Percentiles rank a stretch among this genome's conserved stretches.
Evolutionary conservation across 2,113 vertebrate species (phyloP).

Genomic region (Gobio gobio): DNA sequence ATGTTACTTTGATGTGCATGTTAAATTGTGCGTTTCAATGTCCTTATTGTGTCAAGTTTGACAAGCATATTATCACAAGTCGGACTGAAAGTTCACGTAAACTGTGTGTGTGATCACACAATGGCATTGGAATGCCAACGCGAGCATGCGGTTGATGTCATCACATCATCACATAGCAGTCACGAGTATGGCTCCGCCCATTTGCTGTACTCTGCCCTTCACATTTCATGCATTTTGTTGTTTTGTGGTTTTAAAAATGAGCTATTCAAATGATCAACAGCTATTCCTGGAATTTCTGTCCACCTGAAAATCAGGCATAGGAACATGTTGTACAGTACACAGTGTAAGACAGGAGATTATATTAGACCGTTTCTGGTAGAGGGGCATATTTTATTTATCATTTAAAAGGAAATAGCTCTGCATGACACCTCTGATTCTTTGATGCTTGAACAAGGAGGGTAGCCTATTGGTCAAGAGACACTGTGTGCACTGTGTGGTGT

Average conservation of each 20-base stretch:
- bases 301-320: not conserved
- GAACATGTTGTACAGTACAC: not conserved
- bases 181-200: not conserved
- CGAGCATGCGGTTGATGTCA: conserved; percentile 42
- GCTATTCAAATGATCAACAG: conserved; percentile 17
- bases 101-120: conserved; percentile 42
- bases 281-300: not conserved
- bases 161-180: conserved; percentile 7
- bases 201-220: not conserved
- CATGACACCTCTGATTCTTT: not conserved
- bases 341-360: conserved; percentile 8
- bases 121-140: conserved; percentile 54
- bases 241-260: conserved; percentile 29
- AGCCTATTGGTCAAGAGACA: not conserved
- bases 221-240: conserved; percentile 22
- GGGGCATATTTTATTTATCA: conserved; percentile 34
- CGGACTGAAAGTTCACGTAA: conserved; percentile 10
- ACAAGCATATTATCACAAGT: conserved; percentile 17
- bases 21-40: conserved; percentile 22
- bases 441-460: not conserved
- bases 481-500: not conserved
- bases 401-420: conserved; percentile 7
- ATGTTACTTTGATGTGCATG: conserved; percentile 50
- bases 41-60: conserved; percentile 28
- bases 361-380: not conserved